A percentile compares a stretch with the other conserved stretches of the same genome.
Evolutionary conservation across 2,113 vertebrate genomes (phyloP).

Genomic region (Daboia siamensis): DNA sequence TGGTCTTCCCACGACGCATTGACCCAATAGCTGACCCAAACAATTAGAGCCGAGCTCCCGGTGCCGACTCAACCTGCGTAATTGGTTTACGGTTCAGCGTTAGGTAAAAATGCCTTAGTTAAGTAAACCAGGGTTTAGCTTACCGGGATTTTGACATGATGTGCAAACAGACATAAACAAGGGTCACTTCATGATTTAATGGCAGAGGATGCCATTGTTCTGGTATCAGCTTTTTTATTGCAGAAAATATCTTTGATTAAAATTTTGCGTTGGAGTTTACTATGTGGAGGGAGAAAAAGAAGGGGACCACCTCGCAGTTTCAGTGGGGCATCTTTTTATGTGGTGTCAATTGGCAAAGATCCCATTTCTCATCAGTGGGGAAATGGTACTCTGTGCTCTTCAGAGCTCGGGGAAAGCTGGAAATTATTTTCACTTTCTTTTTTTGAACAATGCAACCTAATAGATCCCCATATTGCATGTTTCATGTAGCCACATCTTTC

Average conservation of each 20-base stretch:
- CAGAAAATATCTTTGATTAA: background rate
- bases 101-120: background rate
- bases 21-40: background rate
- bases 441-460: background rate
- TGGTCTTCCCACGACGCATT: background rate
- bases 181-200: background rate
- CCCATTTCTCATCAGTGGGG: background rate
- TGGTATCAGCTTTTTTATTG: background rate
- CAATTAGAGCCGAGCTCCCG: background rate
- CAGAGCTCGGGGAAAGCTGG: background rate
- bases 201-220: background rate
- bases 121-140: background rate
- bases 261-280: background rate
- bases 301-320: background rate
- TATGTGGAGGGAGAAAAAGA: background rate
- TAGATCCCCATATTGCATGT: background rate
- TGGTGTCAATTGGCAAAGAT: background rate
- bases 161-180: background rate
- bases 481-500: background rate
- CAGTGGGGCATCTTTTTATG: background rate
- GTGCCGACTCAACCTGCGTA: background rate
- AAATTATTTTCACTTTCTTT: background rate
- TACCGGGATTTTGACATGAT: background rate
- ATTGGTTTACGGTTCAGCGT: background rate
- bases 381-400: background rate